Evolutionary conservation across 1,140 invertebrate genomes (phyloP), one percentile per base, ranked within the genome.

Genomic region (Aphaenogaster ashmeadi): DNA sequence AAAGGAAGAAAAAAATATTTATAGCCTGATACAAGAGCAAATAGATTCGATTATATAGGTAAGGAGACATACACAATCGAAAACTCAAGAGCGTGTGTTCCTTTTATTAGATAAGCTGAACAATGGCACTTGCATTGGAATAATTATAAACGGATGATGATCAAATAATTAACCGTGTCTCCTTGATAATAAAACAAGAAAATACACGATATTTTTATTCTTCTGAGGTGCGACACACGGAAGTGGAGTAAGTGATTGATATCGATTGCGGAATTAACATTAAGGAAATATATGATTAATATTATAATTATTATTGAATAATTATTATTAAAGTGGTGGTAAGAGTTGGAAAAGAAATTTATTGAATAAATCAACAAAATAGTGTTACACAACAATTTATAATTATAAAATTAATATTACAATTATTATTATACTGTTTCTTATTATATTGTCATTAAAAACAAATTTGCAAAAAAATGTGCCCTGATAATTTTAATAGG

Each of bases 381-480:
- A 94, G 93, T 92, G 92, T 93, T 94, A 94, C 91, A 92, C 93
- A 89, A 93, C 92, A 93, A 93, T 93, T 93, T 92, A 94, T 92
- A 91, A 93, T 94, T 93, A 92, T 88, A 92, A 91, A 91, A 94
- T 93, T 91, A 95, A 93, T 93, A 93, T 94, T 94, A 94, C 92
- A 93, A 93, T 91, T 93, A 94, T 94, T 93, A 94, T 94, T 95
- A 93, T 95, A 95, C 93, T 92, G 93, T 95, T 95, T 95, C 92
- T 94, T 93, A 94, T 94, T 95, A 95, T 94, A 95, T 95, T 94
- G 91, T 94, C 92, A 93, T 93, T 95, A 95, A 94, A 94, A 94
- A 94, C 88, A 89, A 93, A 92, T 93, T 93, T 94, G 92, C 90
- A 91, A 91, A 91, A 91, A 88, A 87, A 74, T 88, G 71, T 91